These are phyloP conservation scores for Heliconius erato DNA, from an alignment of 2,888 invertebrate species.

Conservation along the genomic window DNA sequence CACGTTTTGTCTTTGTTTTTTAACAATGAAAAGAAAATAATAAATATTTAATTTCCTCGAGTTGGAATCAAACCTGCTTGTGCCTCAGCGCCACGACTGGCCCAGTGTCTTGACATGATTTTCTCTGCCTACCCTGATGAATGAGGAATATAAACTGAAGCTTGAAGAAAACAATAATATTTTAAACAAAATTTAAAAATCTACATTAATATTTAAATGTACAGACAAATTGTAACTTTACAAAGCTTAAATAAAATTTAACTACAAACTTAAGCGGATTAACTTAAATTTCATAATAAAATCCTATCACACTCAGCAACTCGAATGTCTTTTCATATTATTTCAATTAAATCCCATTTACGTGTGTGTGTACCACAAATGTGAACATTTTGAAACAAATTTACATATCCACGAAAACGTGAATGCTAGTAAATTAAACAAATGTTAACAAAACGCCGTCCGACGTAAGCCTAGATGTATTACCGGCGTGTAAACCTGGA, in stretches of 20 bases:
- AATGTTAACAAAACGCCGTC: constrained; percentile 41
- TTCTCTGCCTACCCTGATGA: too few relatives aligned
- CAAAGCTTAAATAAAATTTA: background rate
- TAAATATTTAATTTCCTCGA: background rate
- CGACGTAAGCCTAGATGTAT: constrained; percentile 41
- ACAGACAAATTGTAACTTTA: background rate
- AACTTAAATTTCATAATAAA: background rate
- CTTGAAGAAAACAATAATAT: too few relatives aligned
- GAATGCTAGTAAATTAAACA: constrained; percentile 44
- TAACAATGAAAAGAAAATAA: too few relatives aligned
- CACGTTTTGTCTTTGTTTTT: background rate
- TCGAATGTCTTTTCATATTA: background rate
- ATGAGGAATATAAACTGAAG: too few relatives aligned
- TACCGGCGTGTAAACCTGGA: constrained; percentile 37
- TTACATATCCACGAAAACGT: constrained; percentile 23
- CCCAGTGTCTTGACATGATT: too few relatives aligned
- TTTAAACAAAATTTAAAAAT: background rate
- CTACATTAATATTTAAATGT: background rate
- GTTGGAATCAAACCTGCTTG: background rate
- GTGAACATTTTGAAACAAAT: constrained; percentile 9
- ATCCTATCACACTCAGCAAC: background rate
- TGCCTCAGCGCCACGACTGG: background rate
- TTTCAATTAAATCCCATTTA: constrained; percentile 21
- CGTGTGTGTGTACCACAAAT: background rate
- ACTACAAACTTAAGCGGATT: background rate